A percentile compares a stretch with the other conserved stretches of the same genome.
Evolutionary conservation across 2,888 invertebrate species (phyloP).

Genomic region (Ctenicera cuprea): DNA sequence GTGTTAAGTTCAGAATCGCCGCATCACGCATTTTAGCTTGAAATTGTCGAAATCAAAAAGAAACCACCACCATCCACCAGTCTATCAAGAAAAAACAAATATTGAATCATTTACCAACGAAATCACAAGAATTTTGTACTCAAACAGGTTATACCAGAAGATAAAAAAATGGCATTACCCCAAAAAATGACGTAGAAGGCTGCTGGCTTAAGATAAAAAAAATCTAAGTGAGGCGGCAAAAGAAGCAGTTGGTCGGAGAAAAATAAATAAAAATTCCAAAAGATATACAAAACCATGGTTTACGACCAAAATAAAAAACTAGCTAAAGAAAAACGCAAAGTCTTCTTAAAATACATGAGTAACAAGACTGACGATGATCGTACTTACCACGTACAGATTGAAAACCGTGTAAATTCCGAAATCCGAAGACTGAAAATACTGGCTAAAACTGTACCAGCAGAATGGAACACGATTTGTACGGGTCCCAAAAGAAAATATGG

Average conservation of each 20-base stretch:
- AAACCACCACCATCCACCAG: too few relatives aligned
- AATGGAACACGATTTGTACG: constrained; percentile 7
- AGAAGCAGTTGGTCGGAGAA: not conserved
- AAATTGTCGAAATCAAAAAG: too few relatives aligned
- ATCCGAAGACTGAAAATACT: not conserved
- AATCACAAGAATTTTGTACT: not conserved
- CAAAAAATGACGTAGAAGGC: constrained; percentile 1
- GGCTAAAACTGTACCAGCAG: not conserved
- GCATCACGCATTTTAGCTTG: too few relatives aligned
- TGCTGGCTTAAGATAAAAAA: constrained; percentile 2
- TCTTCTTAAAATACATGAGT: too few relatives aligned
- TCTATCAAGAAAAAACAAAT: not conserved
- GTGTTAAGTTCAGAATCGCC: too few relatives aligned
- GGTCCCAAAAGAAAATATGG: not conserved
- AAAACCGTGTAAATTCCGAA: too few relatives aligned
- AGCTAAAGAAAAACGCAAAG: too few relatives aligned
- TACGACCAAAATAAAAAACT: not conserved
- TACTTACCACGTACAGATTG: too few relatives aligned
- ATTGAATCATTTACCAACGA: too few relatives aligned
- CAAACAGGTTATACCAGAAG: not conserved
- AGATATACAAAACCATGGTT: not conserved
- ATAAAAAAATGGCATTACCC: constrained; percentile 6
- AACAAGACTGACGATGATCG: too few relatives aligned
- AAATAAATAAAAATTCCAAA: not conserved
- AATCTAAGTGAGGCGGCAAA: not conserved